Conservation (phyloP, 2,888 invertebrate genomes). For the Creontiades dilutus region DNA sequence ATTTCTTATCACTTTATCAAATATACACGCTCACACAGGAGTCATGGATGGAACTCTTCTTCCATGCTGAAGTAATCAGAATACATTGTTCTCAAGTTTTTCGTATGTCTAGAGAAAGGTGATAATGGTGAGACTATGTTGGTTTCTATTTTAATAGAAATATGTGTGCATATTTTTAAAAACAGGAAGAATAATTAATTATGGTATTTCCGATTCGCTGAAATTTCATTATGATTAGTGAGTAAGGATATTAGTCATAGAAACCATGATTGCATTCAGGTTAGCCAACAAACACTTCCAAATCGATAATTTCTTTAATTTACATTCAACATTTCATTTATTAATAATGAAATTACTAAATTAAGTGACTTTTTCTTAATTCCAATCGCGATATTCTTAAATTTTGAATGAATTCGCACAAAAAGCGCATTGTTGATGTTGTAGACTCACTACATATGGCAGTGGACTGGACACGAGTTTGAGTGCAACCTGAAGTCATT, state of each 20-base stretch:
- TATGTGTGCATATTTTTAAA: no score
- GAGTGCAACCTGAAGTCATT: conserved; percentile 49
- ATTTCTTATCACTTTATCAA: neutral
- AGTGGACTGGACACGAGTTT: conserved; percentile 24
- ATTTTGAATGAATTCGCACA: neutral
- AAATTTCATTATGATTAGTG: no score
- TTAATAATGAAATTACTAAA: neutral
- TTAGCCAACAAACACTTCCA: no score
- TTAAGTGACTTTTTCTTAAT: neutral
- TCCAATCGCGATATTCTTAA: neutral
- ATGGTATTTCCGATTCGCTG: no score
- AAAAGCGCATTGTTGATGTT: neutral
- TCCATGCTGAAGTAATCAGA: no score
- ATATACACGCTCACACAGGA: neutral
- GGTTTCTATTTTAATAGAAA: no score
- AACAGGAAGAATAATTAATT: no score
- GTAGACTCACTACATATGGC: neutral
- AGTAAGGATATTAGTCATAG: neutral
- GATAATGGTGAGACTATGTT: no score
- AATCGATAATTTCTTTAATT: neutral
- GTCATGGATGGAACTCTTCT: no score
- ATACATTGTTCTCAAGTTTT: no score
- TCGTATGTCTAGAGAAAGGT: no score
- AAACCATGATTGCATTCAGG: no score
- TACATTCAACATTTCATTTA: neutral